A percentile compares a stretch with the other conserved stretches of the same genome.
phyloP scores from a whole-genome alignment of 2,113 vertebrate species.

The Procapra przewalskii region DNA sequence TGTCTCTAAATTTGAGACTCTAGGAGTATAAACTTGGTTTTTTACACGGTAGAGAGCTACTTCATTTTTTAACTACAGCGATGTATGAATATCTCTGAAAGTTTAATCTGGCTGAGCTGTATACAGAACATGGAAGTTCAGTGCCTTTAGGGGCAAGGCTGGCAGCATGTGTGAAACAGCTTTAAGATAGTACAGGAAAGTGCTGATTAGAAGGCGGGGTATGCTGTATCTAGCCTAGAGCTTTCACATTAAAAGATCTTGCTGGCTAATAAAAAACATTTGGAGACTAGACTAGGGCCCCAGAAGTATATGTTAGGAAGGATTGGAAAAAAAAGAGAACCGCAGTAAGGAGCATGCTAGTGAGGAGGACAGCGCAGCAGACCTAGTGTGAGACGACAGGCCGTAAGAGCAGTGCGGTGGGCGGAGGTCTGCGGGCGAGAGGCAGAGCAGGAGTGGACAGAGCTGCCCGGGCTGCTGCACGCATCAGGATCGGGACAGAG shows the following conservation, averaged over 20 bases:
- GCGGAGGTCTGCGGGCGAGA: not conserved
- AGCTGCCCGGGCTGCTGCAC: not conserved
- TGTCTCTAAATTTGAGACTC: not conserved
- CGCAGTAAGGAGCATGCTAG: too few relatives aligned
- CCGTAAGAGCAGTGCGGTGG: not conserved
- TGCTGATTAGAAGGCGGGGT: not conserved
- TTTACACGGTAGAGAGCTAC: not conserved
- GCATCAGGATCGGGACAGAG: not conserved
- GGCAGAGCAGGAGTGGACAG: not conserved
- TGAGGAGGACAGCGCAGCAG: not conserved
- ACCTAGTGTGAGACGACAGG: accelerated
- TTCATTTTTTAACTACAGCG: not conserved
- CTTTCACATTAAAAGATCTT: not conserved
- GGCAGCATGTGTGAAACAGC: not conserved
- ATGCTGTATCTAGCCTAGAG: not conserved
- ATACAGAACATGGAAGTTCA: not conserved
- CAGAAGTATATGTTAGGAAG: not conserved
- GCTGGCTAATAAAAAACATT: not conserved
- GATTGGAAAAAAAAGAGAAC: not conserved
- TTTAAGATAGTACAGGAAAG: not conserved
- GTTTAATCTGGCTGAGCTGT: not conserved
- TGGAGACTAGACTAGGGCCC: not conserved
- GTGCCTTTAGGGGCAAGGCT: not conserved
- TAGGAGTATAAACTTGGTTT: not conserved
- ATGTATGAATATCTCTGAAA: not conserved